Percentiles rank a stretch among this genome's conserved stretches.
Conservation (phyloP, 2,888 invertebrate species). For the Volucella zonaria region DNA sequence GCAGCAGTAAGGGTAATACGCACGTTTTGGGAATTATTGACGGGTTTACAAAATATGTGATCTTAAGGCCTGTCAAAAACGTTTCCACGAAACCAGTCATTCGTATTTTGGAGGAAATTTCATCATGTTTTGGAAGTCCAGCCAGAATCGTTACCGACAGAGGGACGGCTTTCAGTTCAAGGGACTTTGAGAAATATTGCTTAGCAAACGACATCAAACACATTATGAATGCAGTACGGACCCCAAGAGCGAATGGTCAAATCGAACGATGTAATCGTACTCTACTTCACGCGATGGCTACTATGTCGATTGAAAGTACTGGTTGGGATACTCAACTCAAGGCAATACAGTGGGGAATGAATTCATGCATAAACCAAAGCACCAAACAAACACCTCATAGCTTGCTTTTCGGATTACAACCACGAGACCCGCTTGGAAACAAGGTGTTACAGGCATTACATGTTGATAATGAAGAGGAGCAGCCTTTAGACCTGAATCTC, state of each 20-base stretch:
- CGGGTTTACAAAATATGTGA: background rate
- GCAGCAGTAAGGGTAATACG: background rate
- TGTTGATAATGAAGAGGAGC: background rate
- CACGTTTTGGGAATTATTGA: slow-evolving; percentile 26
- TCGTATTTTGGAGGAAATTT: slow-evolving; percentile 43
- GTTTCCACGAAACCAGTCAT: no score
- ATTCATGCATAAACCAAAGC: slow-evolving; percentile 4
- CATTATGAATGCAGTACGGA: slow-evolving; percentile 74
- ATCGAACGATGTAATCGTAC: slow-evolving; percentile 14
- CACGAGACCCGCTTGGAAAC: background rate
- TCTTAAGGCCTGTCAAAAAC: no score
- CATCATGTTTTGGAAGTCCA: slow-evolving; percentile 22
- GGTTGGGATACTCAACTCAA: slow-evolving; percentile 17
- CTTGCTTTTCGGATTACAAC: slow-evolving; percentile 17
- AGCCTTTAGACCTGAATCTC: background rate
- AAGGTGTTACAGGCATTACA: background rate
- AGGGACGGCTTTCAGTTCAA: slow-evolving; percentile 71
- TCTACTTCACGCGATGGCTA: background rate
- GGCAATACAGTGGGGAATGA: slow-evolving; percentile 27
- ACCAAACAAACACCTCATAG: slow-evolving; percentile 15
- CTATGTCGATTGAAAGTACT: background rate
- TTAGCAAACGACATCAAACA: slow-evolving; percentile 71
- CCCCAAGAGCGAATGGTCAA: slow-evolving; percentile 74
- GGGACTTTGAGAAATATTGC: slow-evolving; percentile 57
- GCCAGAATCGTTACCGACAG: slow-evolving; percentile 75